Base-by-base conservation (phyloP, 2,797 vertebrate species). In the Tarsius wallacei region DNA sequence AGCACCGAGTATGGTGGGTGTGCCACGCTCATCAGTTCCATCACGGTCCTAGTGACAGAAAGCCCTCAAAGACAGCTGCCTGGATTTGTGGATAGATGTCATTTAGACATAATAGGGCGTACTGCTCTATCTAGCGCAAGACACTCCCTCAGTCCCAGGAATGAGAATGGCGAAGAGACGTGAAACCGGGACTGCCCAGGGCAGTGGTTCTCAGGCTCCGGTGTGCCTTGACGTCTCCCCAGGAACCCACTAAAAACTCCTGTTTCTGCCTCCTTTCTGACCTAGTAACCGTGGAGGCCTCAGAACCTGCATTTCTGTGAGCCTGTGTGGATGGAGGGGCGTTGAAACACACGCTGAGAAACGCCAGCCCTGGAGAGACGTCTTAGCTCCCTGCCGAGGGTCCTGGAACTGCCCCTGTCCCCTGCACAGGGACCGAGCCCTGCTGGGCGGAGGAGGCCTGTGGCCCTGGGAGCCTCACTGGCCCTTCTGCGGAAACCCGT, bases 21-120 rank as follows among this genome's bases (percentile, higher is more conserved):
- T 12, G 90, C 28, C 14, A 9, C 57, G 90, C 89, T 90, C 76
- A 76, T 96, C 70, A 84, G 85, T 94, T 71, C 36, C 36, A 59
- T 74, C 47, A 59, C 12, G n/a, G 26, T 49, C 36, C 76, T 84
- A 73, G 9, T 86, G 16, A 82, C 47, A 89, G 36, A 80, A 73
- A 86, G 80, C n/a, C n/a, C 47, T 90, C 82, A 81, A 24, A 47
- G 66, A 85, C 76, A 49, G 33, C 36, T 82, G 59, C n/a, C 7
- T 57, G 49, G 71, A 70, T 49, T 19, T 92, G 21, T 33, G 31
- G 86, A 57, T 61, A 55, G 51, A 71, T 55, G 33, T 36, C 77
- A 84, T 63, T 78, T 68, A 94, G 94, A 42, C 76, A 70, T 42
- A 76, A 24, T 42, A 87, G 87, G 33, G 63, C 49, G 14, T 22